A percentile compares a stretch with the other conserved stretches of the same genome.
These are phyloP conservation scores for Philotrypesis tridentata DNA, from an alignment of 1,140 invertebrate species.

Conservation along the genomic window DNA sequence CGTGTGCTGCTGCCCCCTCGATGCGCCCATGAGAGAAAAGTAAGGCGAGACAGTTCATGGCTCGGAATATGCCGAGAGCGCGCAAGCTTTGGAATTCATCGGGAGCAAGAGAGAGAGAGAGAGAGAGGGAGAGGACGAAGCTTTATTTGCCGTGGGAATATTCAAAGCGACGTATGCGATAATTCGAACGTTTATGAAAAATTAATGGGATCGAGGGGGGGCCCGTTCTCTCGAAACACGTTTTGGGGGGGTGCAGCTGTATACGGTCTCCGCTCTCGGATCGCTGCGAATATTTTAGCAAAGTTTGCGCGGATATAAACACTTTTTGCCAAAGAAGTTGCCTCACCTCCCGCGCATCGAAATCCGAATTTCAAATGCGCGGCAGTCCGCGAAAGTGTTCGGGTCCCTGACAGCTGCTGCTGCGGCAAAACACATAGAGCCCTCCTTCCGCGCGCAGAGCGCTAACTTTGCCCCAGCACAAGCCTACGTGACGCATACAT, in stretches of 20 bases:
- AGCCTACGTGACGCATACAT: not conserved
- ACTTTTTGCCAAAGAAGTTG: constrained; percentile 13
- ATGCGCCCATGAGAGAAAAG: not conserved
- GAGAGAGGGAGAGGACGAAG: no score
- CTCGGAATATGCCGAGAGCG: not conserved
- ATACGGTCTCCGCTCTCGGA: no score
- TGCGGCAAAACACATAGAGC: not conserved
- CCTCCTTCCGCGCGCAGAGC: not conserved
- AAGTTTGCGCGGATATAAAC: constrained; percentile 1
- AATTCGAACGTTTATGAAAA: not conserved
- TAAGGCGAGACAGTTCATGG: not conserved
- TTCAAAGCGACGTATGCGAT: not conserved
- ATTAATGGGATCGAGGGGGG: not conserved
- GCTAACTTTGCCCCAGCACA: not conserved
- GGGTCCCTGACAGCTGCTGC: constrained; percentile 4
- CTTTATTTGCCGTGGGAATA: not conserved
- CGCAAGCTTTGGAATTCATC: not conserved
- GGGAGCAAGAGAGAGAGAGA: no score
- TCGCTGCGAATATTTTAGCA: not conserved
- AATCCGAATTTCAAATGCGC: constrained; percentile 14
- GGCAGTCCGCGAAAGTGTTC: not conserved
- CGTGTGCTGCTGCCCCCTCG: no score
- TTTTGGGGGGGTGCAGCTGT: no score
- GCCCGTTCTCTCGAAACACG: not conserved
- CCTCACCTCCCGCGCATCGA: not conserved